Conservation (phyloP, 2,888 invertebrate species). For the Bellardia bayeri region DNA sequence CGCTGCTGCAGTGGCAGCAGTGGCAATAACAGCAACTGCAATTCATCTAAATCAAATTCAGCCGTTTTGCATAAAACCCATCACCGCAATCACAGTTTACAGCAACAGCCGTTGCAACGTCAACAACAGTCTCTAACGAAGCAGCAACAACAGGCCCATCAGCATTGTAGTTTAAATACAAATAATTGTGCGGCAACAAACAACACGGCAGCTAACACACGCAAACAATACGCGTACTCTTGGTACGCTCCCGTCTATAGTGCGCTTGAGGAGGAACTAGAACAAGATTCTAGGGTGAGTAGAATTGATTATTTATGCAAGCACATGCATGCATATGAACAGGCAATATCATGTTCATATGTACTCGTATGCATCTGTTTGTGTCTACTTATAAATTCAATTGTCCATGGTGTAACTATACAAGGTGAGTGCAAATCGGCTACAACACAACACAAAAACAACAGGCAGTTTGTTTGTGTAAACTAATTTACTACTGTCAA, state of each 20-base stretch:
- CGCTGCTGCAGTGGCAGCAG: conserved; percentile 66
- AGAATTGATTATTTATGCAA: conserved; percentile 21
- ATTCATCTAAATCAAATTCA: conserved; percentile 46
- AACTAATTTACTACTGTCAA: too few species aligned
- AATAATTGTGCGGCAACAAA: conserved; percentile 64
- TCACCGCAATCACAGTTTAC: conserved; percentile 62
- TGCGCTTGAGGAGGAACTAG: conserved; percentile 84
- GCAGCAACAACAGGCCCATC: conserved; percentile 68
- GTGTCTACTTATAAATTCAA: too few species aligned
- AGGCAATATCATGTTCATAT: too few species aligned
- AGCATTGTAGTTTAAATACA: conserved; percentile 70
- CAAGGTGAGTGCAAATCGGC: too few species aligned
- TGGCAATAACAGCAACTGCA: conserved; percentile 71
- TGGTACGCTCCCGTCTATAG: conserved; percentile 84
- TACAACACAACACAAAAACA: too few species aligned
- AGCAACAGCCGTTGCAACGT: conserved; percentile 36
- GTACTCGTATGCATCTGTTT: too few species aligned
- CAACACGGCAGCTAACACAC: conserved; percentile 80
- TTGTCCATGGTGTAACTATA: too few species aligned
- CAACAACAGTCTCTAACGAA: conserved; percentile 58
- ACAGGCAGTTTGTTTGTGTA: too few species aligned
- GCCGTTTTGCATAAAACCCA: conserved; percentile 79
- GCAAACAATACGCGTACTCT: conserved; percentile 84
- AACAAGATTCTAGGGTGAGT: conserved; percentile 84
- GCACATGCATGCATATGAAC: neutral